Percentiles rank a stretch among this genome's conserved stretches.
phyloP scores from a whole-genome alignment of 2,113 vertebrate genomes.

The Urocynchramus pylzowi region DNA sequence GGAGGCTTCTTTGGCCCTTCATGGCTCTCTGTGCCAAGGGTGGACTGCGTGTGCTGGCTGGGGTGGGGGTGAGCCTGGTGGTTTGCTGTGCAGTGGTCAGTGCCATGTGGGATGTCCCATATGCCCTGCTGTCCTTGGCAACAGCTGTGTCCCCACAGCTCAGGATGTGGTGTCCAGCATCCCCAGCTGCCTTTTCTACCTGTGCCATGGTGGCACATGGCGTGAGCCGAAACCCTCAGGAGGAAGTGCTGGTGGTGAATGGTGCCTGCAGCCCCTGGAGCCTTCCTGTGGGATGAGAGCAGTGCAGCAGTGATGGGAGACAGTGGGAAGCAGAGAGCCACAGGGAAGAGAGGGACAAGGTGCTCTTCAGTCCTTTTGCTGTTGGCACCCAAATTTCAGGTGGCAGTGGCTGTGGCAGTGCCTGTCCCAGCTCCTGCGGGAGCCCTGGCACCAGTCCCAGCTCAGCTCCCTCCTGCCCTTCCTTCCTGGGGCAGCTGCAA shows the following conservation, averaged over 20 bases:
- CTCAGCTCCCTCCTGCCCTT: neutral
- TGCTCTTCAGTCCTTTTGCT: neutral
- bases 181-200: neutral
- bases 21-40: neutral
- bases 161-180: neutral
- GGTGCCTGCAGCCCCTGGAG: neutral
- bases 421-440: rapidly evolving
- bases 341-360: neutral
- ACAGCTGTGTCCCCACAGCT: neutral
- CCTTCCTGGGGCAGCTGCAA: neutral
- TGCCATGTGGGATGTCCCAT: neutral
- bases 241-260: neutral
- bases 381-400: neutral
- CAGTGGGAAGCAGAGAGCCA: neutral
- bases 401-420: neutral
- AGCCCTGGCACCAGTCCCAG: neutral
- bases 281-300: neutral
- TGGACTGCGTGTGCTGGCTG: neutral
- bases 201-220: neutral
- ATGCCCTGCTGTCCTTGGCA: neutral
- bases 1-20: neutral
- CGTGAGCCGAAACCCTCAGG: rapidly evolving
- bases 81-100: rapidly evolving
- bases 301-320: neutral
- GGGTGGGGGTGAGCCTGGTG: neutral